Base-by-base conservation (phyloP, 64 coral and sea anemone genomes). In the Pocillopora damicornis region DNA sequence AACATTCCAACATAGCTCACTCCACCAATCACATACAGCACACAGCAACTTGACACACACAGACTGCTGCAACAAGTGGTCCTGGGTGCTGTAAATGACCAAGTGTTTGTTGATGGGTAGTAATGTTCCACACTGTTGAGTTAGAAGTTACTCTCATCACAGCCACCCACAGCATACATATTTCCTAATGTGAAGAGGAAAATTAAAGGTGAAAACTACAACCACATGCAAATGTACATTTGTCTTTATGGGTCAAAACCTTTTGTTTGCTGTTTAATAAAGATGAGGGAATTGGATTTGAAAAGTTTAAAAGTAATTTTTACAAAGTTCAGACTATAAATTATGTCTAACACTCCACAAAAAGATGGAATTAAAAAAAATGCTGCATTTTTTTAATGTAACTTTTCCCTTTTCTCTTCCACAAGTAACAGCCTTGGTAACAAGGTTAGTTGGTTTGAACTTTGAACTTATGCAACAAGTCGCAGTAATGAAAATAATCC, bases 1-100 rank as follows among this genome's bases (percentile, higher is more conserved):
- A 93, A 98, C 96, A 98, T 98, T 34, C 96, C 96, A 61, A 95
- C 93, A 88, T 95, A 98, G 87, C 92, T 98, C 20, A 98, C 96
- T 72, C 96, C 96, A 85, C 96, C 96, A 87, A 98, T 91, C 17
- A 98, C 96, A 90, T 79, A 98, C 25, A 98, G 79, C 38, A 76
- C 88, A 68, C 83, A 79, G 57, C 87, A 79, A 11, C 81, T 91
- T 62, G 95, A 63, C 5, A 98, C 96, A 92, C 96, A 98, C 9
- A 93, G 93, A 74, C 96, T 98, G 78, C 96, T 98, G 9, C 96
- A 93, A 11, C 93, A 95, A 23, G 96, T 95, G 34, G 89, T 87
- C 96, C 95, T 98, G 51, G 96, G 96, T 61, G 93, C 93, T 56
- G 87, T 89, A 75, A 94, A 95, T 57, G 76, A 74, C 96, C 96